Percentiles rank a stretch among this genome's conserved stretches.
Evolutionary conservation across 2,888 invertebrate genomes (phyloP).

Genomic region (Polydesmus complanatus): DNA sequence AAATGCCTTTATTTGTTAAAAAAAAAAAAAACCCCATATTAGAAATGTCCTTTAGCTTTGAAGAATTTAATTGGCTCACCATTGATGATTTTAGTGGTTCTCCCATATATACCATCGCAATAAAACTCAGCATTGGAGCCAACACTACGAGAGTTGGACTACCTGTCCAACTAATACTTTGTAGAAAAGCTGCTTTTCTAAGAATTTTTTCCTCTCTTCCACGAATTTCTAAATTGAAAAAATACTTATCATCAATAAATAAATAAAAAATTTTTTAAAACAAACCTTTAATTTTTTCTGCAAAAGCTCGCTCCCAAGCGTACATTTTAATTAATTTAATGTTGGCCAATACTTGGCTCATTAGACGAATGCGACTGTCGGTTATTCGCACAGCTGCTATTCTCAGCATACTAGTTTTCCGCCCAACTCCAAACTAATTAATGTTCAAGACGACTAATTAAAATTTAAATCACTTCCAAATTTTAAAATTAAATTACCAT

Average conservation of each 20-base stretch:
- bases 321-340: conserved; percentile 43
- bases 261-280: not conserved
- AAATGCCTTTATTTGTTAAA: conserved; percentile 10
- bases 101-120: conserved; percentile 41
- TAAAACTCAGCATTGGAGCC: conserved; percentile 43
- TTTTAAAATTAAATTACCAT: conserved; percentile 29
- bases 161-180: conserved; percentile 44
- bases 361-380: conserved; percentile 32
- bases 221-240: conserved; percentile 36
- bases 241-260: not conserved
- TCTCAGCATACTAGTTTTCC: conserved; percentile 26
- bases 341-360: conserved; percentile 40
- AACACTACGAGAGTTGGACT: conserved; percentile 44
- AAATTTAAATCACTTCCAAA: not conserved
- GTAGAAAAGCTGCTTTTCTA: conserved; percentile 42
- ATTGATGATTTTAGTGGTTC: conserved; percentile 44
- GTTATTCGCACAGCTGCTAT: conserved; percentile 28
- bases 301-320: conserved; percentile 41
- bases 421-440: conserved; percentile 27
- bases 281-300: conserved; percentile 30
- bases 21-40: not conserved
- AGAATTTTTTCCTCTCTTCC: conserved; percentile 38
- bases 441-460: not conserved
- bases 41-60: not conserved
- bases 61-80: conserved; percentile 31